Evolutionary conservation across 2,113 vertebrate species (phyloP).

Genomic region (Melanostigma gelatinosum): DNA sequence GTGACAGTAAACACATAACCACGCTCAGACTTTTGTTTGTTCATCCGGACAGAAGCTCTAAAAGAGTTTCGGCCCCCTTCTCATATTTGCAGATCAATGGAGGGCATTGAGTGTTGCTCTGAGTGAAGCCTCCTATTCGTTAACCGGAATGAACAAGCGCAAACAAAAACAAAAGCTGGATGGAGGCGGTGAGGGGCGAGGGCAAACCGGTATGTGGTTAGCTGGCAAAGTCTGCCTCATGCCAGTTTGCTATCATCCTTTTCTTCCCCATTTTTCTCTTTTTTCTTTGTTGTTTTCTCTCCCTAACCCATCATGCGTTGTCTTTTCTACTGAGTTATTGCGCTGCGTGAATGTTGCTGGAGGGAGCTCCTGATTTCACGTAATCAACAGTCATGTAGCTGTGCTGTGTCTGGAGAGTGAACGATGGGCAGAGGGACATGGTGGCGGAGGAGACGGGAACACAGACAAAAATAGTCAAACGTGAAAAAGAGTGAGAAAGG

Average conservation of each 20-base stretch:
- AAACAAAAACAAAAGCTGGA: constrained; percentile 18
- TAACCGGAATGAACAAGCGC: constrained; percentile 35
- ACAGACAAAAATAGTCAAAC: background rate
- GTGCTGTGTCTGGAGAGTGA: background rate
- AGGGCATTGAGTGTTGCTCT: constrained; percentile 48
- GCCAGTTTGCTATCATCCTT: background rate
- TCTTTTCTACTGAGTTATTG: constrained; percentile 13
- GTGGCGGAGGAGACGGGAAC: background rate
- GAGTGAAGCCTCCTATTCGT: constrained; percentile 37
- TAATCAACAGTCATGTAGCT: constrained; percentile 2
- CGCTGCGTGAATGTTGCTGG: background rate
- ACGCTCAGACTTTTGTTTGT: background rate
- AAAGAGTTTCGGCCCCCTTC: constrained; percentile 18
- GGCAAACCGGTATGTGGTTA: background rate
- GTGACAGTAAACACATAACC: constrained; percentile 56
- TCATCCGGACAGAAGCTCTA: constrained; percentile 29
- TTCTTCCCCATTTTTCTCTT: background rate
- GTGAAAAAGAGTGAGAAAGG: background rate
- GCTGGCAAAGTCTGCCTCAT: constrained; percentile 1
- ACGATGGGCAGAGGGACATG: background rate
- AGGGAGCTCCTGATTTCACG: background rate
- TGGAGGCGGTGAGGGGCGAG: background rate
- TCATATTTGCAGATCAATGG: constrained; percentile 42
- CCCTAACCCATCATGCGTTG: constrained; percentile 9
- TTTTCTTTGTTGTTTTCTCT: background rate